A percentile compares a stretch with the other conserved stretches of the same genome.
These are phyloP conservation scores for Emydura subglobosa DNA, from an alignment of 2,113 vertebrate genomes.

Conservation along the genomic window DNA sequence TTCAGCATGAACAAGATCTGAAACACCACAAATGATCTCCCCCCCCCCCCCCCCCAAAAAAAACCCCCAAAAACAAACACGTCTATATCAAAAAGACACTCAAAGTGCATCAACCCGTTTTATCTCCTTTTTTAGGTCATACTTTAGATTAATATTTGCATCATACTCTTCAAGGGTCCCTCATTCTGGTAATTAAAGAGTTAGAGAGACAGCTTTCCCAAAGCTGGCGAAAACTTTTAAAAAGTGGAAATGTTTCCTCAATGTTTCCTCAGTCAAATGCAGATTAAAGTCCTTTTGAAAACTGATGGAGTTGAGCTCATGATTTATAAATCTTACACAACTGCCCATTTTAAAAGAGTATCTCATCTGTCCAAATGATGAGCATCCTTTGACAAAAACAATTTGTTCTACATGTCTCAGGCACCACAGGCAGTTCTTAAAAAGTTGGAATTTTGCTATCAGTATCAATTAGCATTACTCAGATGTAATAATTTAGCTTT, in stretches of 20 bases:
- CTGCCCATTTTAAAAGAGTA: not conserved
- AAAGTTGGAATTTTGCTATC: not conserved
- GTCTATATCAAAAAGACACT: not conserved
- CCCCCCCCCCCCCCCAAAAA: not conserved
- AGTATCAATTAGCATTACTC: not conserved
- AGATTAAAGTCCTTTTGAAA: not conserved
- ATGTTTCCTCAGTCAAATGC: not conserved
- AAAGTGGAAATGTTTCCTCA: not conserved
- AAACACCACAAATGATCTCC: not conserved
- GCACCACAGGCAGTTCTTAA: not conserved
- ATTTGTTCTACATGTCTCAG: constrained; percentile 40
- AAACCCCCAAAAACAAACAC: too few species aligned
- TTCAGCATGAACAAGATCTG: not conserved
- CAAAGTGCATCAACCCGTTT: not conserved
- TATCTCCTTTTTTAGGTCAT: not conserved
- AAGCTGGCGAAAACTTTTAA: not conserved
- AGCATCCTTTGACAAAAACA: not conserved
- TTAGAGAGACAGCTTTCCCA: not conserved
- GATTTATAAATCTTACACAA: constrained; percentile 13
- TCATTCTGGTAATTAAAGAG: not conserved
- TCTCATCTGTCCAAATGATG: not conserved
- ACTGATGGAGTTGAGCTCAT: not conserved
- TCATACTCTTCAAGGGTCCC: not conserved
- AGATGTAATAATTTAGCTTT: not conserved
- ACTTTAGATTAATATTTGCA: constrained; percentile 6